phyloP scores from a whole-genome alignment of 2,888 invertebrate genomes.

The Philopedon plagiatum region DNA sequence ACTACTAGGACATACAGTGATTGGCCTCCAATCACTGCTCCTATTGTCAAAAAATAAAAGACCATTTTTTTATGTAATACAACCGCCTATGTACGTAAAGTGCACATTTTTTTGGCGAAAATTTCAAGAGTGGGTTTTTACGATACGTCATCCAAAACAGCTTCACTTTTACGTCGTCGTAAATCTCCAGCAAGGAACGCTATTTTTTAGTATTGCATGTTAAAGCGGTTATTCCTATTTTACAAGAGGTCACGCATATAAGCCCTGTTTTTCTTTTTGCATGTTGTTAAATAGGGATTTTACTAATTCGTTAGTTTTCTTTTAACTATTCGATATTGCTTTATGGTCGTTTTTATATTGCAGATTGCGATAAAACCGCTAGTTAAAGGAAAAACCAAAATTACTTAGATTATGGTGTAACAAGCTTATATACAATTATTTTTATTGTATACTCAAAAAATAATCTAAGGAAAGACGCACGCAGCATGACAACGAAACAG shows the following conservation, averaged over 20 bases:
- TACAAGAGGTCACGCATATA: constrained; percentile 40
- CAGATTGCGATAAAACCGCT: neutral
- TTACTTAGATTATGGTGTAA: too few relatives aligned
- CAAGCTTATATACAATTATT: too few relatives aligned
- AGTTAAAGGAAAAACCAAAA: neutral
- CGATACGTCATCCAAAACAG: constrained; percentile 13
- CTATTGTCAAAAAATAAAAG: neutral
- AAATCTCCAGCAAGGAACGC: constrained; percentile 5
- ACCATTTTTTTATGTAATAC: neutral
- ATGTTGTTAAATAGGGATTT: constrained; percentile 20
- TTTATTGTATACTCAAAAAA: too few relatives aligned
- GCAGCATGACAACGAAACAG: too few relatives aligned
- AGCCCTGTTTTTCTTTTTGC: constrained; percentile 27
- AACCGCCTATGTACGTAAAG: neutral
- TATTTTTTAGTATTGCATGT: constrained; percentile 39
- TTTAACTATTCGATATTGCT: neutral
- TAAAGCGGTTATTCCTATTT: constrained; percentile 18
- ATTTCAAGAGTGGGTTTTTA: constrained; percentile 12
- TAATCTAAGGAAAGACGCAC: too few relatives aligned
- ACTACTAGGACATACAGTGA: too few relatives aligned
- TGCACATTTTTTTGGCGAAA: neutral
- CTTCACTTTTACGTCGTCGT: constrained; percentile 25
- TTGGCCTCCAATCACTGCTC: too few relatives aligned
- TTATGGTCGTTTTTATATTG: constrained; percentile 8
- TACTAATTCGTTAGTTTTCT: constrained; percentile 25